Evolutionary conservation across 1,140 invertebrate genomes (phyloP).

Genomic region (Solen grandis): DNA sequence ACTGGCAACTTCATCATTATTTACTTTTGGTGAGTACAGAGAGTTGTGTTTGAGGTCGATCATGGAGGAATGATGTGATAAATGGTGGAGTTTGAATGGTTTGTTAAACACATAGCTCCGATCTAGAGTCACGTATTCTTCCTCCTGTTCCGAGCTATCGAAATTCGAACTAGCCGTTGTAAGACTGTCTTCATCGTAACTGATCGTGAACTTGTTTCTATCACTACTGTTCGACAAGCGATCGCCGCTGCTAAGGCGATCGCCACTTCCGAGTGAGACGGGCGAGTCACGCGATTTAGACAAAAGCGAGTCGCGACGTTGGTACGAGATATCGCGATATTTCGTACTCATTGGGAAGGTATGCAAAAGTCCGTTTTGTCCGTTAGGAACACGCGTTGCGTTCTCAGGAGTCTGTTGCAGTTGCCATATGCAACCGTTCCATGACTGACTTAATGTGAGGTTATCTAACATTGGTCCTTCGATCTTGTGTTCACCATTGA

Average conservation of each 20-base stretch:
- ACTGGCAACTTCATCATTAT: conserved; percentile 36
- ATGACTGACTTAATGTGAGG: conserved; percentile 47
- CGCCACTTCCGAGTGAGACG: conserved; percentile 39
- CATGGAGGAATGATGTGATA: conserved; percentile 50
- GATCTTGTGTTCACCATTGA: conserved; percentile 43
- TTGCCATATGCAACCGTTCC: conserved; percentile 55
- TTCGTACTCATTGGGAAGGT: conserved; percentile 41
- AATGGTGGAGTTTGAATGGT: conserved; percentile 10
- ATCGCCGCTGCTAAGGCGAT: conserved; percentile 33
- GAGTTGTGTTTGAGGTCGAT: conserved; percentile 55
- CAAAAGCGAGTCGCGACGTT: conserved; percentile 24
- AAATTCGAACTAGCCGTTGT: conserved; percentile 55
- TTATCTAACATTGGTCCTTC: conserved; percentile 47
- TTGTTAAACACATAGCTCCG: conserved; percentile 56
- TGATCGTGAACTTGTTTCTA: conserved; percentile 26
- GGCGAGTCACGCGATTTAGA: conserved; percentile 48
- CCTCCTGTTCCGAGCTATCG: conserved; percentile 60
- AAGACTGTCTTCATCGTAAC: conserved; percentile 53
- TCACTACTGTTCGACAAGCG: conserved; percentile 50
- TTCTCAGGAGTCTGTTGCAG: conserved; percentile 17
- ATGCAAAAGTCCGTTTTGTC: conserved; percentile 34
- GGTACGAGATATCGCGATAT: neutral
- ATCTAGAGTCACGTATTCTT: conserved; percentile 66
- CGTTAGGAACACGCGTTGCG: neutral
- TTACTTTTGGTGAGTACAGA: conserved; percentile 49